Conservation (phyloP, 2,113 vertebrate genomes). For the Podarcis cretensis region DNA sequence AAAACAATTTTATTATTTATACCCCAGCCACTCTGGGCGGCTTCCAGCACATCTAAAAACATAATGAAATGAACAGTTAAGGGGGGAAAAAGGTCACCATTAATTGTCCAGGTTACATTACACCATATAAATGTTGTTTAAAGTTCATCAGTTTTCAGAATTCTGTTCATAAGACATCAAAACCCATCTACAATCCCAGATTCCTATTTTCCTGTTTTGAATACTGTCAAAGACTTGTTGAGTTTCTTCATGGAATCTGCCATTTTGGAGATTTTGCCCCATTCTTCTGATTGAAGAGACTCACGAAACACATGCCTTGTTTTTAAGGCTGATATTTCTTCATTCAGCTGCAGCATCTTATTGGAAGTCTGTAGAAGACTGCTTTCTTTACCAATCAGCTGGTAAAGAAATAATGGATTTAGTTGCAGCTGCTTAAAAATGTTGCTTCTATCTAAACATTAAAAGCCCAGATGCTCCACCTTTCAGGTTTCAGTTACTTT, state of each 20-base stretch:
- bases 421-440: neutral
- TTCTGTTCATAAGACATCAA: neutral
- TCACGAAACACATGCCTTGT: conserved; percentile 41
- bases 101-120: neutral
- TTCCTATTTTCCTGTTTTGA: conserved; percentile 9
- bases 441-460: neutral
- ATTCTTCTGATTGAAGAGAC: conserved; percentile 41
- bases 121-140: neutral
- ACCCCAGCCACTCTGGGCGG: too few relatives aligned
- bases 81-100: too few relatives aligned
- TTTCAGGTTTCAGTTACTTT: neutral
- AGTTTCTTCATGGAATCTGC: conserved; percentile 27
- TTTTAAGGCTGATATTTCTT: conserved; percentile 49
- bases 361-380: conserved; percentile 46
- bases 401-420: conserved; percentile 27
- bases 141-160: neutral
- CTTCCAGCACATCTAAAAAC: neutral
- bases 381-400: conserved; percentile 35
- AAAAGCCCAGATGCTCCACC: neutral
- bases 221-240: neutral
- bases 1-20: conserved; percentile 54
- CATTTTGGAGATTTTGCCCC: conserved; percentile 44
- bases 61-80: too few relatives aligned
- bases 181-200: neutral
- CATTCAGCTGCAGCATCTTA: conserved; percentile 47